Evolutionary conservation across 2,888 invertebrate species (phyloP), one percentile per base, ranked within the genome.

Genomic region (Nomada goodeniana): DNA sequence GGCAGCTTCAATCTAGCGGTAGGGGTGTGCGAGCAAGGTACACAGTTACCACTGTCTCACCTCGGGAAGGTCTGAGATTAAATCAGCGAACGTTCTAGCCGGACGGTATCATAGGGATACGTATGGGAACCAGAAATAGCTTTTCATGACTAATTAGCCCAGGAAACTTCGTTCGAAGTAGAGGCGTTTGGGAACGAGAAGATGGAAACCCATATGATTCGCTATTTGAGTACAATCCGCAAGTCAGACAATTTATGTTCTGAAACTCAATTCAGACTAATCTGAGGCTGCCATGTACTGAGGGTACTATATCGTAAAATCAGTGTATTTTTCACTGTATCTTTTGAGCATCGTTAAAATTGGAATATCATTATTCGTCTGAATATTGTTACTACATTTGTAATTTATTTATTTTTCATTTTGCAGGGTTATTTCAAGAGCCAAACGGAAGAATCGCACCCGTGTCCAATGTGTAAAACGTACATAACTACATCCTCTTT

Each of bases 261-360:
- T 77, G 96, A 94, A 97, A 97, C 97, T 97, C 96, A 96, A 97
- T 97, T 97, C 97, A 97, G 97, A 97, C 97, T 97, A 97, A 95
- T 97, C 96, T 96, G 95, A 95, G 94, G 95, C 96, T 96, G 96
- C 95, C 95, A 94, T 94, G 93, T 61, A 89, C 91, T 93, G 93
- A 93, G 93, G 92, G 93, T 89, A 69, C 57, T 57, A 77, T 29
- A n/a, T 23, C 67, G 36, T 36, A 36, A 36, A 7, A 36, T 7
- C 36, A 36, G 36, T 36, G 36, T 7, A 7, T 44, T 23, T 67
- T 73, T 36, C 18, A 64, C 23, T 53, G 44, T 23, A 44, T 20
- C 26, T 13, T 15, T 1, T 53, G 23, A 42, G 18, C 11, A 44
- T 44, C 2, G 26, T 13, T 23, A 13, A 26, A 11, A 36, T 50